Evolutionary conservation across 2,113 vertebrate species (phyloP).

Genomic region (Piaya cayana): DNA sequence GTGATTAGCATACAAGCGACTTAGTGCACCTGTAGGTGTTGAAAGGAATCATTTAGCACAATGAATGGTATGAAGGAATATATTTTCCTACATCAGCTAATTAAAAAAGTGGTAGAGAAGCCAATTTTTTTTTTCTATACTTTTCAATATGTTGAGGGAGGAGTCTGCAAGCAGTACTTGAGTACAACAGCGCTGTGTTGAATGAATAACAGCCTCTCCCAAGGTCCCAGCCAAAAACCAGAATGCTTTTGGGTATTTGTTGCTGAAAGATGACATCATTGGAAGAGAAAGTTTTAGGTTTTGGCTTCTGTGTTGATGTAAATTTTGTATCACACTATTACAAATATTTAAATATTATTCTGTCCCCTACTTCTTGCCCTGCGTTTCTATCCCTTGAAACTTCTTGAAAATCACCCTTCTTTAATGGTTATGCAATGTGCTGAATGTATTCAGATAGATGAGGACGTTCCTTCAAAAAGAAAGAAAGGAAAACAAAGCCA

Average conservation of each 20-base stretch:
- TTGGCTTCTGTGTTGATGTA: background rate
- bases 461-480: background rate
- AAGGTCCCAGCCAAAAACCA: background rate
- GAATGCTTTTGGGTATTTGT: background rate
- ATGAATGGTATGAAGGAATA: background rate
- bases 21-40: background rate
- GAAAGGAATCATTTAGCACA: background rate
- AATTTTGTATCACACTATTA: background rate
- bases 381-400: background rate
- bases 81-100: background rate
- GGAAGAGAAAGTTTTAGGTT: background rate
- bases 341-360: background rate
- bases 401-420: background rate
- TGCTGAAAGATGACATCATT: background rate
- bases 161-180: background rate
- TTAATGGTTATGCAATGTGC: background rate
- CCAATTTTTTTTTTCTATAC: background rate
- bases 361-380: background rate
- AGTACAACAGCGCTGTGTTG: rapidly evolving
- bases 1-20: background rate
- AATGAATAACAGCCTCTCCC: background rate
- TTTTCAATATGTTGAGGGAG: background rate
- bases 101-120: background rate
- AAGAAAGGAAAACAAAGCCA: background rate
- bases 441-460: background rate